A percentile compares a stretch with the other conserved stretches of the same genome.
Conservation (phyloP, 2,113 vertebrate species). For the Perccottus glenii region DNA sequence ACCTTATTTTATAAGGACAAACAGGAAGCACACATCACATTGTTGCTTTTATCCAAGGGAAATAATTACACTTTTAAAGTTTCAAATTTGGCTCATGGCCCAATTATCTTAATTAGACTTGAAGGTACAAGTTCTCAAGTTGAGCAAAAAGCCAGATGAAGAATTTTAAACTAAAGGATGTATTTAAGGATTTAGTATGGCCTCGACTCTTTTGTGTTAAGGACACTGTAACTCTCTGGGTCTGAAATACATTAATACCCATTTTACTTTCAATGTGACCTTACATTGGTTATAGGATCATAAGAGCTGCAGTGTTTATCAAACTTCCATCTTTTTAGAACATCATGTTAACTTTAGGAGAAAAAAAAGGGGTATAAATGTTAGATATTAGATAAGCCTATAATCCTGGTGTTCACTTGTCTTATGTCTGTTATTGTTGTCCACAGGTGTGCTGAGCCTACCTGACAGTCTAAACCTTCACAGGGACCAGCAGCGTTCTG, state of each 20-base stretch:
- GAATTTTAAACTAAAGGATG: no score
- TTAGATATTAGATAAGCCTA: background rate
- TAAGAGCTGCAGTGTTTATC: no score
- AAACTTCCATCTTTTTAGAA: no score
- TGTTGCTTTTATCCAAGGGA: slow-evolving; percentile 3
- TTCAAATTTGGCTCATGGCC: slow-evolving; percentile 8
- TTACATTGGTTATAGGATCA: no score
- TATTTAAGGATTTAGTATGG: no score
- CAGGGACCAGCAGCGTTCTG: slow-evolving; percentile 87
- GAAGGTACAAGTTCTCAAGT: background rate
- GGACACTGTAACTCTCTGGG: no score
- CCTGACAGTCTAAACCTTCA: slow-evolving; percentile 94
- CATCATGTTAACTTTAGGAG: no score
- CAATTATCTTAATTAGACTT: slow-evolving; percentile 18
- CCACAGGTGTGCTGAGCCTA: slow-evolving; percentile 90
- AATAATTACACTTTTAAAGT: background rate
- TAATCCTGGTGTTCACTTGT: background rate
- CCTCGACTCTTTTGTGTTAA: no score
- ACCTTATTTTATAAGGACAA: slow-evolving; percentile 11
- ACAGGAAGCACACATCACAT: background rate
- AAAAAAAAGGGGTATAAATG: no score
- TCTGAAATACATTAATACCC: no score
- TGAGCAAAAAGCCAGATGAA: background rate
- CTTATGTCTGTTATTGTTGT: background rate
- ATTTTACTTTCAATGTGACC: no score